Evolutionary conservation across 2,888 invertebrate genomes (phyloP), one percentile per base, ranked within the genome.

Genomic region (Odontocerum albicorne): DNA sequence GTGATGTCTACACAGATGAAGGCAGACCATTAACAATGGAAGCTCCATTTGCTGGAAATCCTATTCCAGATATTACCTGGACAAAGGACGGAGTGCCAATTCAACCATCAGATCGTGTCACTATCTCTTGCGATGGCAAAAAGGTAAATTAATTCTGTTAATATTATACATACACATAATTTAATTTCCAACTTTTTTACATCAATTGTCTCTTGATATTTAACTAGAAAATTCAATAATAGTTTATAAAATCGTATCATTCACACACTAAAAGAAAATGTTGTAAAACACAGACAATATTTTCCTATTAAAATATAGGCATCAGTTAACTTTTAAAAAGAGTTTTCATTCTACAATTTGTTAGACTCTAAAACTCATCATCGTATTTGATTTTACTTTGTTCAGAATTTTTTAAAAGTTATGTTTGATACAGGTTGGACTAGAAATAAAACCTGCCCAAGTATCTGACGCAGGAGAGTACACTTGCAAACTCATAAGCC

Each of bases 111-210:
- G 88, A 90, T 49, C 80, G 86, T 46, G 67, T 87, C n/a, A 72
- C 85, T 60, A 80, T 89, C 63, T 87, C 87, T 2, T 92, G 92
- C 65, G 92, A 93, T 68, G 93, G 93, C 1, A 87, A 87, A 69
- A 86, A 88, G 73, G 85, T 85, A 49, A 67, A 73, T 43, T 22
- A 10, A 31, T n/a, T n/a, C 15, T 1, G 4, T 22, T 10, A 43
- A 43, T 27, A 4, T n/a, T 12, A 27, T 21, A n/a, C 12, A 22
- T 20, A 39, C 20, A 35, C 8, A n/a, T n/a, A n/a, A n/a, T n/a
- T n/a, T n/a, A n/a, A n/a, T n/a, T n/a, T n/a, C 6, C 10, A 27
- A 27, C 27, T 27, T 27, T 27, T 27, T 27, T 7, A 8, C 27
- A 27, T 27, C 4, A 27, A 27, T 27, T 7, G n/a, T n/a, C n/a